Evolutionary conservation across 2,113 vertebrate genomes (phyloP), one percentile per base, ranked within the genome.

Genomic region (Labrus mixtus): DNA sequence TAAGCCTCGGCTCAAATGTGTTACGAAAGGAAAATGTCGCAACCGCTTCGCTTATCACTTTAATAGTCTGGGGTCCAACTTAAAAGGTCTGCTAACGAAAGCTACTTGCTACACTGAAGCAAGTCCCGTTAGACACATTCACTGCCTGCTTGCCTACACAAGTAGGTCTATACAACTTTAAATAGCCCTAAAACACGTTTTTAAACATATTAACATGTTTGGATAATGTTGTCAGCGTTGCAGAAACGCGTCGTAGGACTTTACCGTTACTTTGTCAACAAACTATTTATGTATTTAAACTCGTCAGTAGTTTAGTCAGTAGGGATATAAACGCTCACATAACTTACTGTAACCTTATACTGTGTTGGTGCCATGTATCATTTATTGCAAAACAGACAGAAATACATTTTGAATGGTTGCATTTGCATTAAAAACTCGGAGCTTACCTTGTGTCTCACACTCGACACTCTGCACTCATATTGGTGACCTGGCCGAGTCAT

Each of bases 371-470:
- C 10, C 2, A 1, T 54, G 36, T 1, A 4, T 51, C 2, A 22
- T 25, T 43, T 4, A 15, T 16, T 2, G 12, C 8, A 22, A 23
- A 1, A 16, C 6, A 48, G 0, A 2, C 1, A 9, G 10, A 19
- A 13, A 36, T 2, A 62, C 6, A 4, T 1, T 48, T 0, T 3
- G 3, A 16, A 4, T 0, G 1, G 11, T 0, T 50, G 9, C 16
- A 13, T 13, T 10, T 20, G 8, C 10, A 13, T 7, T 17, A 39
- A 20, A 60, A 25, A 10, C 29, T 11, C 1, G 0, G 8, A 25
- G 0, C 77, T 11, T 87, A 87, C 81, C 85, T 69, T 43, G 6
- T 10, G 6, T 17, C 43, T 20, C 0, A 3, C 2, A 33, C 6
- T 45, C 33, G 48, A 51, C n/a, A 51, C 19, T n/a, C n/a, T n/a